These are phyloP conservation scores for Acanthaster planci DNA, from an alignment of 35 echinoderm and acorn worm species.

Conservation along the genomic window DNA sequence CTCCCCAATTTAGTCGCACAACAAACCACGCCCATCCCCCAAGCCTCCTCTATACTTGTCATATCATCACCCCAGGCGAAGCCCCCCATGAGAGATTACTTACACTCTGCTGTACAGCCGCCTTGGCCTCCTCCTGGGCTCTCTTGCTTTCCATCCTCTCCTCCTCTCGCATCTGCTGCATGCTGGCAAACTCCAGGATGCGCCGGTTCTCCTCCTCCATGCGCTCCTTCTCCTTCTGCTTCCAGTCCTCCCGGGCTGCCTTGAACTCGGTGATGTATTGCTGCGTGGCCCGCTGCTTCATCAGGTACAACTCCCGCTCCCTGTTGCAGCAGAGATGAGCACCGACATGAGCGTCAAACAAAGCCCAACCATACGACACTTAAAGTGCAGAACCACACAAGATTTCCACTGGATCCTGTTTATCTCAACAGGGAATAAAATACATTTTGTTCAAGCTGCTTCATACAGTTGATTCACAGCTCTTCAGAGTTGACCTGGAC, in stretches of 20 bases:
- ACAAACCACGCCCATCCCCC: not conserved
- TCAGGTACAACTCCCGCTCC: conserved; percentile 67
- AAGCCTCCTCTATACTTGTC: no score
- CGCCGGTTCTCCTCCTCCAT: conserved; percentile 86
- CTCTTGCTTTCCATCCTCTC: conserved; percentile 86
- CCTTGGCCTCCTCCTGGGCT: conserved; percentile 75
- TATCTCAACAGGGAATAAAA: no score
- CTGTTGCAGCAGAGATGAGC: conserved; percentile 42
- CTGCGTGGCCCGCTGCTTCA: conserved; percentile 90
- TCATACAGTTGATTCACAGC: no score
- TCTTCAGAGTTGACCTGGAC: no score
- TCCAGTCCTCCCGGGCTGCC: conserved; percentile 79
- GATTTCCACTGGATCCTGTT: no score
- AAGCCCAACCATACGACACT: no score
- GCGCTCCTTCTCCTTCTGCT: conserved; percentile 66
- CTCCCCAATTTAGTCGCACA: not conserved
- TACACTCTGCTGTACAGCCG: conserved; percentile 79
- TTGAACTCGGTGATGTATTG: conserved; percentile 85
- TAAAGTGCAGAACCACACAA: no score
- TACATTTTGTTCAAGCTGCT: no score
- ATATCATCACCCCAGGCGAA: no score
- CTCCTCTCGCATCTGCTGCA: conserved; percentile 87
- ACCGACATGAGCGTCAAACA: no score
- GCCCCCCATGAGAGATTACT: not conserved
- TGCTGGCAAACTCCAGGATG: conserved; percentile 86